Conservation (phyloP, 2,888 invertebrate species). For the Salpingus planirostris region DNA sequence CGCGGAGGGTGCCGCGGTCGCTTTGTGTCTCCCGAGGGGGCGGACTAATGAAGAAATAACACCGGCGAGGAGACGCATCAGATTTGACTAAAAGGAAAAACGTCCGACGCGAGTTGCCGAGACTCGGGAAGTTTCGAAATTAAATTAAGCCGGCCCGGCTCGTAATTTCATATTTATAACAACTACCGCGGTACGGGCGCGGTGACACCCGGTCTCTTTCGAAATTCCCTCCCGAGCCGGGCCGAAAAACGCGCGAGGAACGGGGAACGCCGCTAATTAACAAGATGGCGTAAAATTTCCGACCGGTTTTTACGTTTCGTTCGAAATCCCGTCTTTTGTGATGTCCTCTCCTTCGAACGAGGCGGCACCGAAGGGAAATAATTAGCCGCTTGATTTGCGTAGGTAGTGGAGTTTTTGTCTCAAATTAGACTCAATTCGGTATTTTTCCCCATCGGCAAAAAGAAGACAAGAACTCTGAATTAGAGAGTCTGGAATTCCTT, state of each 20-base stretch:
- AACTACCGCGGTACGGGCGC: conserved; percentile 26
- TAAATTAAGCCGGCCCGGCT: conserved; percentile 27
- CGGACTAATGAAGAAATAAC: conserved; percentile 32
- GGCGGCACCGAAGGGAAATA: not conserved
- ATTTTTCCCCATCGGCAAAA: too few species aligned
- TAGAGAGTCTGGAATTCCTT: too few species aligned
- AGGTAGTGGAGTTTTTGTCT: conserved; percentile 2
- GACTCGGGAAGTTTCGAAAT: conserved; percentile 30
- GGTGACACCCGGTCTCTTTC: conserved; percentile 24
- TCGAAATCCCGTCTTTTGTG: too few species aligned
- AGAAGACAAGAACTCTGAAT: too few species aligned
- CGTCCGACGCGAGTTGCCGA: too few species aligned
- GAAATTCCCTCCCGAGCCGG: too few species aligned
- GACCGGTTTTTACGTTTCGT: too few species aligned
- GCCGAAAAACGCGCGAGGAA: too few species aligned
- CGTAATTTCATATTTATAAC: conserved; percentile 31
- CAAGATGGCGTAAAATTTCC: conserved; percentile 15
- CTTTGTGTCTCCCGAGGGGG: too few species aligned
- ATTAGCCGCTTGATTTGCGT: conserved; percentile 2
- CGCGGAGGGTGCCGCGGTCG: too few species aligned
- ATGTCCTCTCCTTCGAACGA: too few species aligned
- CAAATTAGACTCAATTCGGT: too few species aligned
- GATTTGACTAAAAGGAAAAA: conserved; percentile 27
- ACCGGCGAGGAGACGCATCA: conserved; percentile 26
- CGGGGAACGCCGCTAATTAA: conserved; percentile 21